A percentile compares a stretch with the other conserved stretches of the same genome.
Evolutionary conservation across 2,888 invertebrate species (phyloP).

Genomic region (Mechanitis messenoides): DNA sequence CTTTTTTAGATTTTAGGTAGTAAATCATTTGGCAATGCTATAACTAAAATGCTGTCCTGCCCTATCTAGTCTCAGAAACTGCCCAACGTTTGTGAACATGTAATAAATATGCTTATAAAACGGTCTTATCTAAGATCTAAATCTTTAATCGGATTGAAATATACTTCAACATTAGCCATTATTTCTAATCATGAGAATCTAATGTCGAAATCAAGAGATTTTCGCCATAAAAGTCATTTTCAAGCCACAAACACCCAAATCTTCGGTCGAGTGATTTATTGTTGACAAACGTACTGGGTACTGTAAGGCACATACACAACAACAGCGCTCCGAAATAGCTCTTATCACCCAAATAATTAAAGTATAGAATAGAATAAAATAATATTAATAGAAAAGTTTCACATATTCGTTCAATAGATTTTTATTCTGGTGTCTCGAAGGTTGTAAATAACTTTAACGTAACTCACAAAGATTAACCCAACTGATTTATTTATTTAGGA

Average conservation of each 20-base stretch:
- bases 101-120: slow-evolving; percentile 6
- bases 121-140: slow-evolving; percentile 2
- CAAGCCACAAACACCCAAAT: slow-evolving; percentile 30
- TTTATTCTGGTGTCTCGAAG: slow-evolving; percentile 63
- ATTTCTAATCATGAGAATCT: slow-evolving; percentile 48
- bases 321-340: slow-evolving; percentile 1
- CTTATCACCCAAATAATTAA: background rate
- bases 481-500: slow-evolving; percentile 67
- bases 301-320: background rate
- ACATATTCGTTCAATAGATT: slow-evolving; percentile 49
- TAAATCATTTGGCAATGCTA: no score
- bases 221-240: slow-evolving; percentile 56
- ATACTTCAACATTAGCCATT: slow-evolving; percentile 22
- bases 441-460: slow-evolving; percentile 58
- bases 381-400: background rate
- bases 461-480: slow-evolving; percentile 50
- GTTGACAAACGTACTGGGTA: slow-evolving; percentile 41
- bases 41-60: background rate
- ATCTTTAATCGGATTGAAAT: slow-evolving; percentile 13
- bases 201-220: slow-evolving; percentile 56
- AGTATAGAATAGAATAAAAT: slow-evolving; percentile 2
- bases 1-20: no score
- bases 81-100: background rate
- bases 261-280: slow-evolving; percentile 51
- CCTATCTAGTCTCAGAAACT: background rate